Percentiles rank a stretch among this genome's conserved stretches.
phyloP scores from a whole-genome alignment of 2,113 vertebrate genomes.

The Trichechus manatus region DNA sequence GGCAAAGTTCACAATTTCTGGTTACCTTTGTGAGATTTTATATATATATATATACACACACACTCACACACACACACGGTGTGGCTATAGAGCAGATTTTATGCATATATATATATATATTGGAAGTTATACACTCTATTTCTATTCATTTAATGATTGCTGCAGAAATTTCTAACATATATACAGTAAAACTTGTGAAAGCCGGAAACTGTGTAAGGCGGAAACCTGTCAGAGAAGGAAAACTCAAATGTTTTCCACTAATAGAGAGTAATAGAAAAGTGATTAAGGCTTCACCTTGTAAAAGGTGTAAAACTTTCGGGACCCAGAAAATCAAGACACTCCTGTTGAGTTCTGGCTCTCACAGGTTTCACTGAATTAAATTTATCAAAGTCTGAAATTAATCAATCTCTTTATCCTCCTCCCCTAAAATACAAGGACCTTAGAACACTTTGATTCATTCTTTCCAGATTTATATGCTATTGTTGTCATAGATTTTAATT shows the following conservation, averaged over 20 bases:
- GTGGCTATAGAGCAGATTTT: background rate
- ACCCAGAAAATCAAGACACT: background rate
- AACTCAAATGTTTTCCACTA: background rate
- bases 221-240: background rate
- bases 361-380: background rate
- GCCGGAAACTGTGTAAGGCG: background rate
- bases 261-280: background rate
- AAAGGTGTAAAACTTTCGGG: background rate
- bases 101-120: background rate
- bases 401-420: background rate
- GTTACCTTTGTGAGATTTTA: constrained; percentile 16
- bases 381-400: background rate
- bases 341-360: background rate
- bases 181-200: background rate
- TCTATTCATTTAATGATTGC: constrained; percentile 7
- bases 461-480: background rate
- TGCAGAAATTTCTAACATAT: background rate
- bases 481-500: constrained; percentile 29
- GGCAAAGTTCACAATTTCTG: constrained; percentile 1
- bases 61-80: rapidly evolving
- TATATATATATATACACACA: background rate
- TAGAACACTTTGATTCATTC: background rate
- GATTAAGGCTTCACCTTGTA: background rate
- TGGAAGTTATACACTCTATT: background rate
- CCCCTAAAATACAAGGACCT: background rate